These are phyloP conservation scores for Phrynosoma blainvillii DNA, from an alignment of 2,113 vertebrate species.

Conservation along the genomic window DNA sequence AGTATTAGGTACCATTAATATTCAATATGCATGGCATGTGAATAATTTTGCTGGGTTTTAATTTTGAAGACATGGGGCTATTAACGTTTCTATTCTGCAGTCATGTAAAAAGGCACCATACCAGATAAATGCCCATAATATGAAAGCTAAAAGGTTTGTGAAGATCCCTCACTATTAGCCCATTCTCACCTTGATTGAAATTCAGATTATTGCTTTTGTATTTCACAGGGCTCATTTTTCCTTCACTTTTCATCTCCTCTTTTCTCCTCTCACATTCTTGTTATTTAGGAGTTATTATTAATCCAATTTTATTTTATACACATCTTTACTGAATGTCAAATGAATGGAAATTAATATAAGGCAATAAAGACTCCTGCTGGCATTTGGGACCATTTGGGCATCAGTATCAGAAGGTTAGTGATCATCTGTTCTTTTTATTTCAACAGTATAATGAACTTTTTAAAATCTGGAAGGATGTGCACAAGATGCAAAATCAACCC, in stretches of 20 bases:
- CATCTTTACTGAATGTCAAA: conserved; percentile 17
- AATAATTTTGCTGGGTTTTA: conserved; percentile 70
- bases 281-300: conserved; percentile 30
- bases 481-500: not conserved
- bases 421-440: conserved; percentile 31
- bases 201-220: conserved; percentile 39
- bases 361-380: conserved; percentile 28
- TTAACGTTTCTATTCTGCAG: conserved; percentile 63
- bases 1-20: conserved; percentile 71
- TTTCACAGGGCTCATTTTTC: conserved; percentile 38
- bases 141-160: conserved; percentile 56
- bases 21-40: conserved; percentile 65
- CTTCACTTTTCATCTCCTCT: conserved; percentile 3
- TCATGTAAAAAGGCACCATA: conserved; percentile 49
- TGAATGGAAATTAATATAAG: conserved; percentile 33
- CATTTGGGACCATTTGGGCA: conserved; percentile 31
- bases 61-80: conserved; percentile 58
- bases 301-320: conserved; percentile 38
- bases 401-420: conserved; percentile 25
- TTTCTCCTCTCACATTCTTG: conserved; percentile 24
- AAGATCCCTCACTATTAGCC: conserved; percentile 54
- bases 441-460: conserved; percentile 19
- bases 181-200: conserved; percentile 58
- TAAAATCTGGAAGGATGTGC: conserved; percentile 12
- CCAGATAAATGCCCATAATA: conserved; percentile 43